Conservation (phyloP, 1,140 invertebrate genomes). For the Meteorus sp. region DNA sequence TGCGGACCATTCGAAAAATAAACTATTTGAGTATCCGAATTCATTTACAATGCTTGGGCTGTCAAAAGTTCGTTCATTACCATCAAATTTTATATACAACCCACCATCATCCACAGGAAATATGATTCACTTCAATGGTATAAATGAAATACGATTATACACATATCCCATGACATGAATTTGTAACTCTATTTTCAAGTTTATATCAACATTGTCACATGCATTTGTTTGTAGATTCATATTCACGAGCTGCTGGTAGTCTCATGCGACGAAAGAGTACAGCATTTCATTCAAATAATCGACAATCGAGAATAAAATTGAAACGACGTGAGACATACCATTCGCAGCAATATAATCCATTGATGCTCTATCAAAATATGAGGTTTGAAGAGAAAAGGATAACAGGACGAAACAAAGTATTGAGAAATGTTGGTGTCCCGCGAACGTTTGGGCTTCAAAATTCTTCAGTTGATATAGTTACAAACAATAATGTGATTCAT, state of each 20-base stretch:
- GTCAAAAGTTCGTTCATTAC: conserved; percentile 67
- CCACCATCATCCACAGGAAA: conserved; percentile 58
- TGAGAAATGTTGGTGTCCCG: conserved; percentile 51
- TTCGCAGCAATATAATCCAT: conserved; percentile 41
- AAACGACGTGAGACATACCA: conserved; percentile 57
- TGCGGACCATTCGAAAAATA: conserved; percentile 27
- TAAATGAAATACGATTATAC: too few species aligned
- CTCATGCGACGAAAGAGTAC: conserved; percentile 32
- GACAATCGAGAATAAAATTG: conserved; percentile 48
- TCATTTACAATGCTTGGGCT: too few species aligned
- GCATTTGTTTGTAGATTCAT: conserved; percentile 37
- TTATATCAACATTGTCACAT: too few species aligned
- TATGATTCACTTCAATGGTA: conserved; percentile 44
- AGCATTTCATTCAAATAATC: conserved; percentile 37
- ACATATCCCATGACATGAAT: too few species aligned
- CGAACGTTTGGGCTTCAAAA: conserved; percentile 46
- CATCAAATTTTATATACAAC: conserved; percentile 72
- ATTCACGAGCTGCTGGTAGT: conserved; percentile 36
- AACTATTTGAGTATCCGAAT: conserved; percentile 34
- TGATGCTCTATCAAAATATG: conserved; percentile 13
- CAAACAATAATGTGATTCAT: neutral
- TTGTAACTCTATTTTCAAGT: too few species aligned
- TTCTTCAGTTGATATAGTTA: conserved; percentile 21
- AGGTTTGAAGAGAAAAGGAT: conserved; percentile 30
- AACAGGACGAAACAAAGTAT: conserved; percentile 47